Percentiles rank a stretch among this genome's conserved stretches.
phyloP scores from a whole-genome alignment of 2,797 vertebrate genomes.

The Brachyalestes nurse region DNA sequence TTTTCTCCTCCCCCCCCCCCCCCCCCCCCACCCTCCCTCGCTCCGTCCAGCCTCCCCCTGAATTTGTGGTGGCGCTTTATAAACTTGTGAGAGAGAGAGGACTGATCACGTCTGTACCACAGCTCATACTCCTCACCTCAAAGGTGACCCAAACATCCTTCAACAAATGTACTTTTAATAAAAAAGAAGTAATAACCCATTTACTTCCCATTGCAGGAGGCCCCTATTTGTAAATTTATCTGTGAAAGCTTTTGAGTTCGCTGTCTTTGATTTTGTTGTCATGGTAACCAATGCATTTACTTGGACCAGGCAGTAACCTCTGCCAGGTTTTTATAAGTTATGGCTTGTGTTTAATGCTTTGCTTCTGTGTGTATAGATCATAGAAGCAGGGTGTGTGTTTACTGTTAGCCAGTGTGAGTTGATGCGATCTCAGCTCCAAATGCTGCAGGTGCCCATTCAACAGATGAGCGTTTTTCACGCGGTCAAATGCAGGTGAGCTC shows the following conservation, averaged over 20 bases:
- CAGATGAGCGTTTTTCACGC: slow-evolving; percentile 74
- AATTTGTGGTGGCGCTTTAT: slow-evolving; percentile 84
- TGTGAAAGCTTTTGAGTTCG: too few relatives aligned
- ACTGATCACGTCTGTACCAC: slow-evolving; percentile 71
- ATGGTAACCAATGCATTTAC: too few relatives aligned
- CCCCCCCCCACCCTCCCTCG: too few relatives aligned
- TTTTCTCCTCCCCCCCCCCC: too few relatives aligned
- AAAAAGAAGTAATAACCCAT: neutral
- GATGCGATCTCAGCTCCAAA: slow-evolving; percentile 74
- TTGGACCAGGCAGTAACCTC: too few relatives aligned
- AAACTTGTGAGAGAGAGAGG: slow-evolving; percentile 80
- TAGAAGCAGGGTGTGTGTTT: slow-evolving; percentile 76
- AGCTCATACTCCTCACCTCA: slow-evolving; percentile 79
- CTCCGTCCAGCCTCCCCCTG: slow-evolving; percentile 82
- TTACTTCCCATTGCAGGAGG: too few relatives aligned
- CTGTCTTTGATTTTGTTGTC: too few relatives aligned
- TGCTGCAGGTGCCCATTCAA: slow-evolving; percentile 70
- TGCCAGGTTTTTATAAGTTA: neutral
- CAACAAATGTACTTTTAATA: neutral
- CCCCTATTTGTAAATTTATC: too few relatives aligned
- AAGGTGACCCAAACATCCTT: slow-evolving; percentile 77
- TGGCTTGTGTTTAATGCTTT: slow-evolving; percentile 2
- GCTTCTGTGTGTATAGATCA: slow-evolving; percentile 66
- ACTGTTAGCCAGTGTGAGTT: slow-evolving; percentile 73
- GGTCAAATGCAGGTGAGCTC: slow-evolving; percentile 86